Evolutionary conservation across 2,888 invertebrate genomes (phyloP).

Genomic region (Stenurella melanura): DNA sequence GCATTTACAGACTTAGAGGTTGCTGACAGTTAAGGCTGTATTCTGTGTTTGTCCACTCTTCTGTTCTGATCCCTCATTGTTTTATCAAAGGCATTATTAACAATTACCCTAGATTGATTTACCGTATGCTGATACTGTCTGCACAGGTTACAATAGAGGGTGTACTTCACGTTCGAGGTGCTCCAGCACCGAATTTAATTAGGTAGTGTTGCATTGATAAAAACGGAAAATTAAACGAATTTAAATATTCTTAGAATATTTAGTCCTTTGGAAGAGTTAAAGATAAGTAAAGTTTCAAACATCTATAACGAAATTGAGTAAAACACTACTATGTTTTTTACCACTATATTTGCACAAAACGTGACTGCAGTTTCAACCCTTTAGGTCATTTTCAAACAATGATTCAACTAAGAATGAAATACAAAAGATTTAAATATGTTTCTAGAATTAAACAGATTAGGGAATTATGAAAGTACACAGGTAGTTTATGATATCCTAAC

Average conservation of each 20-base stretch:
- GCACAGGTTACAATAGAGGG: not conserved
- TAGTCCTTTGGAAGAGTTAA: too few species aligned
- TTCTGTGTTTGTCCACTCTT: conserved; percentile 42
- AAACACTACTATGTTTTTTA: too few species aligned
- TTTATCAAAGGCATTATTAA: conserved; percentile 51
- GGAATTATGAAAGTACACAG: too few species aligned
- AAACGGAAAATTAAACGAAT: not conserved
- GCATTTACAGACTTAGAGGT: conserved; percentile 36
- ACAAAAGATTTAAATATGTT: too few species aligned
- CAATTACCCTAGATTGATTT: conserved; percentile 57
- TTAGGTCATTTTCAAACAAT: too few species aligned
- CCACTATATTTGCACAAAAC: too few species aligned
- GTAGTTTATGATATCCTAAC: too few species aligned
- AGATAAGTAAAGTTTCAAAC: too few species aligned
- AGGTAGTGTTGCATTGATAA: not conserved
- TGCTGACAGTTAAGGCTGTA: conserved; percentile 36
- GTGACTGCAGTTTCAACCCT: too few species aligned
- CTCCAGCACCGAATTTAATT: not conserved
- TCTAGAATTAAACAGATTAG: too few species aligned
- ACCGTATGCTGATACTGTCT: conserved; percentile 30
- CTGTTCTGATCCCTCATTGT: conserved; percentile 41
- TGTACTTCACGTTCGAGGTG: not conserved
- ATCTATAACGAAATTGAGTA: too few species aligned
- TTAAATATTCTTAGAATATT: not conserved
- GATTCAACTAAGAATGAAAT: too few species aligned